Base-by-base conservation (phyloP, 2,113 vertebrate species). In the Rhynchomys soricoides region DNA sequence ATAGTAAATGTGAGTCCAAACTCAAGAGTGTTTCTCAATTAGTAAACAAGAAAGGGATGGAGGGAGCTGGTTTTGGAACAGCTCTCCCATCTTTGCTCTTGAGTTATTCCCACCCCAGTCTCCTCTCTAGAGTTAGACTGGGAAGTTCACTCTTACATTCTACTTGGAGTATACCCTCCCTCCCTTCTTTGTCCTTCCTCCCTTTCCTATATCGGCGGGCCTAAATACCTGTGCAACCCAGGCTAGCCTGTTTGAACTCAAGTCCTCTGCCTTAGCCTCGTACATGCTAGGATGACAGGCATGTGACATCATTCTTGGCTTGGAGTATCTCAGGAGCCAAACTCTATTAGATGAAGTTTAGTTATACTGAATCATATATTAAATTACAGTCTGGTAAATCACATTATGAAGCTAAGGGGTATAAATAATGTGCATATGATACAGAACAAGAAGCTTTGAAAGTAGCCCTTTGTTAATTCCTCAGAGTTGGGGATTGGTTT, bases 321-420 rank as follows among this genome's bases (percentile, higher is more conserved):
- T 88, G 68, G 11, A 52, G 43, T 89, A 87, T 94, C 96, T 97
- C 83, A 75, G 1, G 70, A 92, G 37, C 37, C 81, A 71, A 87
- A 86, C 48, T 43, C 34, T 92, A 24, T 79, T 57, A 26, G 50
- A 81, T 86, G 52, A 82, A 24, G 6, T 89, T 93, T 64, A 90
- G 68, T 64, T 96, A 55, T 52, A 91, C 71, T n/a, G 40, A 29
- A 50, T 83, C 70, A 59, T 79, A 26, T 50, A 62, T 57, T 93
- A 66, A 91, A 68, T 96, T 92, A 50, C 3, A 89, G 40, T 86
- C 52, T 62, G 75, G n/a, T 70, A 82, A 89, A 83, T 89, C 59
- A 59, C 24, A 40, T 89, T 91, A 48, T 68, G 68, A 93, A 90
- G 57, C 50, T 45, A 43, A 29, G 85, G 37, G 50, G 31, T 59